Evolutionary conservation across 1,140 invertebrate genomes (phyloP), one percentile per base, ranked within the genome.

Genomic region (Platyscapa corneri): DNA sequence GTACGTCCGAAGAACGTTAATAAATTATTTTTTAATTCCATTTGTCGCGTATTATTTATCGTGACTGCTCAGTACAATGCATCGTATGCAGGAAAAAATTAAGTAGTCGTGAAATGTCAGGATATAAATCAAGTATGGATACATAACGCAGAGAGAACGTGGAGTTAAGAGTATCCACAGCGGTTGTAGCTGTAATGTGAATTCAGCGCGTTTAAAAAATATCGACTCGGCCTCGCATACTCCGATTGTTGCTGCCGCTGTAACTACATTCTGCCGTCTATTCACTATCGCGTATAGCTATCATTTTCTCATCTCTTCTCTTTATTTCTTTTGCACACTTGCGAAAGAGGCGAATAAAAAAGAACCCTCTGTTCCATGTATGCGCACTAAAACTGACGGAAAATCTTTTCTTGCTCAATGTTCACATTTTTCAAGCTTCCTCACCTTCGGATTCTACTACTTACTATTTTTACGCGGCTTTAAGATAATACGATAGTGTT

Each of bases 381-480:
- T 39, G 32, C 30, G 37, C 0, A 39, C 34, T 72, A 34, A 72
- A 72, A 72, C 20, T 39, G 70, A 72, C 70, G 70, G 70, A 32
- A 72, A 72, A 72, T 39, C 34, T 72, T 72, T 72, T 72, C 70
- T 72, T 72, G 70, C 39, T 72, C 23, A 72, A 72, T 39, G 37
- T 23, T 72, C 18, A 32, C 34, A 72, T 46, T 72, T 39, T 72
- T 39, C 65, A 67, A 67, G 65, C 16, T 67, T 67, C 14, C 32
- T 67, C 32, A 67, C 65, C 32, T 72, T 72, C 16, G 23, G 70
- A 72, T 72, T 72, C 34, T 39, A 7, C 34, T 37, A 39, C 2
- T 72, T 72, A 39, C 34, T 39, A 72, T 72, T 72, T 72, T 72
- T 72, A 72, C 70, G 27, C 7, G 20, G 32, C 12, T 72, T 72